These are phyloP conservation scores for Cryptotis parvus DNA, from an alignment of 2,113 vertebrate genomes.

Conservation along the genomic window DNA sequence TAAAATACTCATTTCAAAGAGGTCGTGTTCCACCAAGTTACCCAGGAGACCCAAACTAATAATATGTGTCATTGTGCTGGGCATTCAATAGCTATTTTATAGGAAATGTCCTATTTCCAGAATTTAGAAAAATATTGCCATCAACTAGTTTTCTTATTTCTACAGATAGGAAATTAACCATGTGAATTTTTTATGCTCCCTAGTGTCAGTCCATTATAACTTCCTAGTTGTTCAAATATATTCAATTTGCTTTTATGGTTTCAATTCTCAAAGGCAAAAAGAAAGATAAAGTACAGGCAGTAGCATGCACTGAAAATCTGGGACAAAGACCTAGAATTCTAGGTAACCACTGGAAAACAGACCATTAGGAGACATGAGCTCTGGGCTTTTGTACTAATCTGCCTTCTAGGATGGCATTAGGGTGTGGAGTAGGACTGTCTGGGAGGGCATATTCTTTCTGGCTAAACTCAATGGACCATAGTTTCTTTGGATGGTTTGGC, in stretches of 20 bases:
- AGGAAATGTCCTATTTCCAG: slow-evolving; percentile 41
- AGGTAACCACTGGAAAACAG: background rate
- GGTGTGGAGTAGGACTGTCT: background rate
- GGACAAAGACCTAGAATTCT: slow-evolving; percentile 49
- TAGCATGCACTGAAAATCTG: slow-evolving; percentile 39
- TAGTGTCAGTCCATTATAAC: background rate
- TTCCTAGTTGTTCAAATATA: background rate
- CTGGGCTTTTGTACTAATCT: background rate
- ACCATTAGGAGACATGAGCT: background rate
- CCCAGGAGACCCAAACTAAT: background rate
- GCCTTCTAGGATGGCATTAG: too few relatives aligned
- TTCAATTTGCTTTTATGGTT: background rate
- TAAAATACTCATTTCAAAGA: background rate
- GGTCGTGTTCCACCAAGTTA: background rate
- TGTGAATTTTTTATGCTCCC: background rate
- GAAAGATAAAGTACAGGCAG: background rate
- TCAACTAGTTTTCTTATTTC: background rate
- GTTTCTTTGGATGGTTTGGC: too few relatives aligned
- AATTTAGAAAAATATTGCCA: slow-evolving; percentile 26
- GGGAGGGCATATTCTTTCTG: background rate
- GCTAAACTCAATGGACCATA: too few relatives aligned
- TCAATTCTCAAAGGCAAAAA: slow-evolving; percentile 1
- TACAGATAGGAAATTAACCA: background rate
- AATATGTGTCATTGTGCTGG: slow-evolving; percentile 4
- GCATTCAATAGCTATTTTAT: background rate